Base-by-base conservation (phyloP, 2,888 invertebrate species). In the Cabera pusaria region DNA sequence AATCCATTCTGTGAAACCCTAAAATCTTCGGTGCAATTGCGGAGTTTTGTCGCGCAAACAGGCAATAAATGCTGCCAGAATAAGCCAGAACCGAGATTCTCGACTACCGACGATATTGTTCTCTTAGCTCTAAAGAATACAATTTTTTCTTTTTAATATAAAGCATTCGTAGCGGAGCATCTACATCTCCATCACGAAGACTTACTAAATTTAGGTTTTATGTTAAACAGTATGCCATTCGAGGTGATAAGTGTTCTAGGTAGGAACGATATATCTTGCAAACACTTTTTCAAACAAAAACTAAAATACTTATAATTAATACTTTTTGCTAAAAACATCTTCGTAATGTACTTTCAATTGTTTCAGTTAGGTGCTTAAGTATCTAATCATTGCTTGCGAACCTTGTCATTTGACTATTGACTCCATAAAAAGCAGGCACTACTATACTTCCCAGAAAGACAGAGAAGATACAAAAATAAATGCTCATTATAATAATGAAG, bases 21-120 rank as follows among this genome's bases (percentile, higher is more conserved):
- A 71, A 72, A 73, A 72, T 69, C 62, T 65, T 66, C 49, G 64
- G 56, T 70, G 69, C 73, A 69, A 73, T 73, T 64, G 70, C 61
- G 64, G 52, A 64, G 67, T 70, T 66, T 71, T 66, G 69, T 70
- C 69, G 61, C 64, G 55, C 61, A 65, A 72, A 71, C 70, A 63
- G 64, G 56, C 72, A 64, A 72, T 73, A 73, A 69, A 72, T 67
- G 69, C 59, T 59, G 63, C 55, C 62, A 56, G 59, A 72, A 66
- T 68, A 64, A 65, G 67, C 68, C 65, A 51, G 48, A 57, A 56
- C 63, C 48, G 54, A 59, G 66, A 69, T 65, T 64, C 61, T 50
- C 52, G 53, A 52, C 57, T 63, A 57, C 56, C 53, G 64, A 57
- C 69, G 65, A 64, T 68, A 67, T 64, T 61, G 55, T 56, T 61